These are phyloP conservation scores for Rhinogobius similis DNA, from an alignment of 2,113 vertebrate species.

Conservation along the genomic window DNA sequence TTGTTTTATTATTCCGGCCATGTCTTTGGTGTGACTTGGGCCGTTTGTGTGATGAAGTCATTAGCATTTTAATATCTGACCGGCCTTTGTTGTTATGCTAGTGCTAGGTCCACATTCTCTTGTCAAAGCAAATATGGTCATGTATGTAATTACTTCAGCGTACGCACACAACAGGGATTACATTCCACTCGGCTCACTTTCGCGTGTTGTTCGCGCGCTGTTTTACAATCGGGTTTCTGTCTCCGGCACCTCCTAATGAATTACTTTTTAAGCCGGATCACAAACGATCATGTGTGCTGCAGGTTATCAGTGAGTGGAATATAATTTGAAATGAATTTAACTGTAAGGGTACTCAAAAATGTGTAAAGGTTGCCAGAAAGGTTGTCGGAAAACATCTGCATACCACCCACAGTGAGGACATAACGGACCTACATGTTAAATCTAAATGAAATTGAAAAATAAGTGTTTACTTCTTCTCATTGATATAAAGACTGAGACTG, in stretches of 20 bases:
- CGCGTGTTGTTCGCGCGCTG: conserved; percentile 16
- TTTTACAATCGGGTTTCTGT: conserved; percentile 21
- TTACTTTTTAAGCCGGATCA: not conserved
- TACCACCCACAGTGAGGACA: conserved; percentile 4
- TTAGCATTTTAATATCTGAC: conserved; percentile 31
- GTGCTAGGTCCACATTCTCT: conserved; percentile 14
- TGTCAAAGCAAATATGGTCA: conserved; percentile 38
- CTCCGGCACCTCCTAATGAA: not conserved
- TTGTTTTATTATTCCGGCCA: conserved; percentile 27
- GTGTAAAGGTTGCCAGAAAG: conserved; percentile 34
- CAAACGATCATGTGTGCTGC: not conserved
- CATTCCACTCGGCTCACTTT: conserved; percentile 9
- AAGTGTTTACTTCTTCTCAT: too few relatives aligned
- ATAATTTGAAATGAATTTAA: not conserved
- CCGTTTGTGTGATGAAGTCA: conserved; percentile 4
- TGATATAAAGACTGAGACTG: too few relatives aligned
- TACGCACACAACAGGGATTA: conserved; percentile 20
- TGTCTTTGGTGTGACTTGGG: conserved; percentile 15
- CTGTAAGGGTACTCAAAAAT: not conserved
- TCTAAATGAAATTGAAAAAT: too few relatives aligned
- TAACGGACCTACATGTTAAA: too few relatives aligned
- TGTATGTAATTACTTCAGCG: conserved; percentile 35
- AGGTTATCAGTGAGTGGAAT: not conserved
- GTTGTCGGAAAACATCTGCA: conserved; percentile 22
- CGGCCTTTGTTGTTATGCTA: conserved; percentile 15